These are phyloP conservation scores for Elysia crispata DNA, from an alignment of 2,888 invertebrate genomes.

Conservation along the genomic window DNA sequence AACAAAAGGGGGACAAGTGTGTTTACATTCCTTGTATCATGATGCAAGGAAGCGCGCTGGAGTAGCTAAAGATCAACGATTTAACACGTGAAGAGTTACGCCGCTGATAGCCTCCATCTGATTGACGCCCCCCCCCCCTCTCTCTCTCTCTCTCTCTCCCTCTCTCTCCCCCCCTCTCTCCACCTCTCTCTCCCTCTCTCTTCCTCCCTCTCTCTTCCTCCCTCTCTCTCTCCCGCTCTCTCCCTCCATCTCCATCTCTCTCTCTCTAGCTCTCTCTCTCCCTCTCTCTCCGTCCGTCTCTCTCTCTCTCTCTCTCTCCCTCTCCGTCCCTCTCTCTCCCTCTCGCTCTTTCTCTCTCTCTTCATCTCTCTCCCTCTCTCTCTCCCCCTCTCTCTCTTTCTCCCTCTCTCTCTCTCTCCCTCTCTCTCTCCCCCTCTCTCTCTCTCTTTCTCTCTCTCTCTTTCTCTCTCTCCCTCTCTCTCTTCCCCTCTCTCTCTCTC, in stretches of 20 bases:
- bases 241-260: not conserved
- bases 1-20: no score
- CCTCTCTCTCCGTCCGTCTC: constrained; percentile 13
- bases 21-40: no score
- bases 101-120: not conserved
- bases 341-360: not conserved
- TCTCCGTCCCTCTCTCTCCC: not conserved
- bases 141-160: constrained; percentile 46
- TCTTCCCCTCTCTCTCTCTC: not conserved
- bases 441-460: not conserved
- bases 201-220: constrained; percentile 14
- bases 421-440: not conserved
- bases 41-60: no score
- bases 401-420: not conserved
- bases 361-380: not conserved
- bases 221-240: constrained; percentile 26
- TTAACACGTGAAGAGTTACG: no score
- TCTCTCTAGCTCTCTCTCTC: constrained; percentile 1
- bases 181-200: constrained; percentile 21
- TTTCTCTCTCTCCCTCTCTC: not conserved
- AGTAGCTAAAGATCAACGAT: no score
- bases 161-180: constrained; percentile 24
- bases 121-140: constrained; percentile 15
- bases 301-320: not conserved
- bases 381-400: not conserved